phyloP scores from a whole-genome alignment of 2,797 vertebrate species.

The Microctenopoma steveboyesi region DNA sequence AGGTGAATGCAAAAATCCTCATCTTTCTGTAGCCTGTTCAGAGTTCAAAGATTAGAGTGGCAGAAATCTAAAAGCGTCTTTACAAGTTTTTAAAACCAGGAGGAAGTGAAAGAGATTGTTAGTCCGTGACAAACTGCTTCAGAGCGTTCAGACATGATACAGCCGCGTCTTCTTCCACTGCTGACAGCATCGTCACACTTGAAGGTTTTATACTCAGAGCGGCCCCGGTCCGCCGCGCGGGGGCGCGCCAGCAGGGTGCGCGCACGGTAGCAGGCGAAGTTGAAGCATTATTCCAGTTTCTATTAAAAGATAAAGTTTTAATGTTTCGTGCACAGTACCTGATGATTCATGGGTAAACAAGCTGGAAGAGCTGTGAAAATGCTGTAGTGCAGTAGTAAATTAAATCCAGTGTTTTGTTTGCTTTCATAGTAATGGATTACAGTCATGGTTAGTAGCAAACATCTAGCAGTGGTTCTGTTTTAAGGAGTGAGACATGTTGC shows the following conservation, averaged over 20 bases:
- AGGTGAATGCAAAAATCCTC: constrained; percentile 14
- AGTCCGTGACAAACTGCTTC: constrained; percentile 1
- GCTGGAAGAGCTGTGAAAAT: background rate
- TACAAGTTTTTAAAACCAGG: no score
- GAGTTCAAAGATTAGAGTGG: constrained; percentile 11
- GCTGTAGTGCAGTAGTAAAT: background rate
- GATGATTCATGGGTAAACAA: background rate
- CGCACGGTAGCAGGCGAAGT: background rate
- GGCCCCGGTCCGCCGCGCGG: constrained; percentile 17
- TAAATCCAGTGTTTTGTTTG: background rate
- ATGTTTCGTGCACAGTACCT: background rate
- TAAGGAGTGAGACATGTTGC: no score
- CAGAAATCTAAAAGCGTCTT: background rate
- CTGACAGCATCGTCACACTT: constrained; percentile 18
- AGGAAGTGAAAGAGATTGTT: background rate
- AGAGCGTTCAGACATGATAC: constrained; percentile 6
- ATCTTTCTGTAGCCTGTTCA: constrained; percentile 1
- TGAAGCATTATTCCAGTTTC: background rate
- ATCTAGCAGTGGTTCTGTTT: no score
- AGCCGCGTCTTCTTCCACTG: constrained; percentile 6
- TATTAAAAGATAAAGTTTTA: background rate
- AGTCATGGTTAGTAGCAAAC: no score
- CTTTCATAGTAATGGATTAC: no score
- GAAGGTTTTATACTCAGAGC: constrained; percentile 59
- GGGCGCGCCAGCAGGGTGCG: constrained; percentile 34